Percentiles rank a stretch among this genome's conserved stretches.
These are phyloP conservation scores for Cranoglanis bouderius DNA, from an alignment of 2,113 vertebrate genomes.

Conservation along the genomic window DNA sequence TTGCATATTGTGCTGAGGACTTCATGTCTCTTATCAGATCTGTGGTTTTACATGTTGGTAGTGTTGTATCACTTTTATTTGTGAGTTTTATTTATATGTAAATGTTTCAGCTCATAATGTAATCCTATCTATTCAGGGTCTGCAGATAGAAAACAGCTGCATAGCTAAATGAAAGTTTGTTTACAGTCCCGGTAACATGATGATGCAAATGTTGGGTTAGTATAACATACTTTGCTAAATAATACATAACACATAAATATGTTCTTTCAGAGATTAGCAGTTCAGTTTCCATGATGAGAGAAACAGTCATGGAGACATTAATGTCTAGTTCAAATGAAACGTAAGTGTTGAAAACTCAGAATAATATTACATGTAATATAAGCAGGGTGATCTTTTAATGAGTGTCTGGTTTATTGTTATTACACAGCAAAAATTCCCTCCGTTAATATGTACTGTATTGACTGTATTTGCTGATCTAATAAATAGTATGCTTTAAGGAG, in stretches of 20 bases:
- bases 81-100: not conserved
- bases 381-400: not conserved
- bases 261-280: not conserved
- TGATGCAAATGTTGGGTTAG: not conserved
- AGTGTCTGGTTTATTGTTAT: not conserved
- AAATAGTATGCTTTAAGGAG: not conserved
- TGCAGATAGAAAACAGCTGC: not conserved
- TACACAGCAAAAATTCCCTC: constrained; percentile 23
- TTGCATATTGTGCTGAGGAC: not conserved
- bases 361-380: not conserved
- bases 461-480: too few relatives aligned
- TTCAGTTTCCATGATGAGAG: not conserved
- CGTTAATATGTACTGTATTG: not conserved
- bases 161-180: not conserved
- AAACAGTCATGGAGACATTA: not conserved
- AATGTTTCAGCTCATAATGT: not conserved
- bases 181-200: not conserved
- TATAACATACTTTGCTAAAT: not conserved
- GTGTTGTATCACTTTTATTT: not conserved
- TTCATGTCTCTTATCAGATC: not conserved
- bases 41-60: not conserved
- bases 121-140: not conserved
- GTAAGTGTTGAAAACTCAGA: not conserved
- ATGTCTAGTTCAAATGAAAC: not conserved
- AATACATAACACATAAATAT: not conserved